Percentiles rank a stretch among this genome's conserved stretches.
Evolutionary conservation across 37 sponge, comb jelly and placozoan species (phyloP).

Genomic region (Chondrosia reniformis): DNA sequence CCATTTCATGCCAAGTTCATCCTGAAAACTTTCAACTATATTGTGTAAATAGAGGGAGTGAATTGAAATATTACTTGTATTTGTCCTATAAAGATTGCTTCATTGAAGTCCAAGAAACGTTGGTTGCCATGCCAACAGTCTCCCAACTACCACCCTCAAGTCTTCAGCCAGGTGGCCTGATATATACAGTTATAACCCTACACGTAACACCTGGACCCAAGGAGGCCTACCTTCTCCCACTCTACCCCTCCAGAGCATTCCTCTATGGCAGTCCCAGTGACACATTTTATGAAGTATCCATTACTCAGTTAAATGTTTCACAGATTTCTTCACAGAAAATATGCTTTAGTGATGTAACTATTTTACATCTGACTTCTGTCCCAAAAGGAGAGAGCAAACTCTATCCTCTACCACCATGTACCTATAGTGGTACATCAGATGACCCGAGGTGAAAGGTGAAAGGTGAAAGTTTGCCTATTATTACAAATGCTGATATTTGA

Average conservation of each 20-base stretch:
- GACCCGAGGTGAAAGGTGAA: background rate
- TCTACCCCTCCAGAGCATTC: slow-evolving; percentile 1
- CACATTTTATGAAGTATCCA: slow-evolving; percentile 2
- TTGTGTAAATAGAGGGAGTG: background rate
- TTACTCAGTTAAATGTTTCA: background rate
- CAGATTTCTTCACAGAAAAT: background rate
- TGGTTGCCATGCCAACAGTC: background rate
- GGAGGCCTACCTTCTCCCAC: background rate
- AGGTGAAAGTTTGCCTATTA: no score
- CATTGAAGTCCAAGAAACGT: slow-evolving; percentile 5
- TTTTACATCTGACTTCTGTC: background rate
- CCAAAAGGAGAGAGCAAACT: background rate
- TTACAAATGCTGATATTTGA: no score
- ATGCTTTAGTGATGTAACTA: slow-evolving; percentile 1
- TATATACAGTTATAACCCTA: background rate
- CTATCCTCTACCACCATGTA: background rate
- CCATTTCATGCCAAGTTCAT: background rate
- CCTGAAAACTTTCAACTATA: slow-evolving; percentile 18
- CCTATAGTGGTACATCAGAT: background rate
- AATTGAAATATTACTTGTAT: background rate
- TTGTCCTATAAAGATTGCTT: background rate
- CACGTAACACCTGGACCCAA: background rate
- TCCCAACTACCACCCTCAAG: background rate
- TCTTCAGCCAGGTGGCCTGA: background rate
- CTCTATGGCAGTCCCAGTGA: background rate